Evolutionary conservation across 1,140 invertebrate species (phyloP), one percentile per base, ranked within the genome.

Genomic region (Drosophila azteca): DNA sequence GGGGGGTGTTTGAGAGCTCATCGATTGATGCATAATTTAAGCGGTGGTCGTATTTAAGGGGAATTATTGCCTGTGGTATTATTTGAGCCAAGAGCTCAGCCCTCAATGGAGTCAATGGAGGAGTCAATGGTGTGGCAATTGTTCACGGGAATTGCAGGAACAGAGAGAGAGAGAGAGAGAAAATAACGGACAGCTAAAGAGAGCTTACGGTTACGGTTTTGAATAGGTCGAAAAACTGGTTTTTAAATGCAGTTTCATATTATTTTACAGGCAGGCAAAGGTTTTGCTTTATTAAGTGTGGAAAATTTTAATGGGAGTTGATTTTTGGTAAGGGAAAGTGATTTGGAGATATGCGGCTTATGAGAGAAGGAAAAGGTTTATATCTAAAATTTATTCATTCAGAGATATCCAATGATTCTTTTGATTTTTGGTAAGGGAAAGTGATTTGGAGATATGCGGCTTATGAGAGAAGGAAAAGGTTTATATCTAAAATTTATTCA

Each of bases 1-100:
- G 17, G 45, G 24, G 26, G 48, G 17, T 41, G 11, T 67, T 55
- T 43, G 57, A 55, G 39, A 63, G 75, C 53, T 68, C 53, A 65
- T 57, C 64, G 44, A 44, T 49, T 52, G 52, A 55, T 87, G 63
- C 69, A 85, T 85, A 77, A 85, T 87, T 85, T 77, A 85, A 81
- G 59, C 65, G 69, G 50, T 5, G 69, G 49, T 51, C 76, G 82
- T 75, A 87, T 85, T 85, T 87, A 87, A 78, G 58, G 55, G 77
- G 69, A 81, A 87, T 81, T 87, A 84, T 84, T 87, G 81, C 60
- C 73, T 81, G 73, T 58, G 51, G 74, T 87, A 77, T 73, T 39
- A 57, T 58, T 66, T 46, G 46, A 45, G 48, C 29, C 60, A 6
- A 44, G 49, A n/a, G 13, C 2, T 5, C n/a, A 39, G n/a, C 26